phyloP scores from a whole-genome alignment of 1,140 invertebrate genomes.

The Cylas formicarius region DNA sequence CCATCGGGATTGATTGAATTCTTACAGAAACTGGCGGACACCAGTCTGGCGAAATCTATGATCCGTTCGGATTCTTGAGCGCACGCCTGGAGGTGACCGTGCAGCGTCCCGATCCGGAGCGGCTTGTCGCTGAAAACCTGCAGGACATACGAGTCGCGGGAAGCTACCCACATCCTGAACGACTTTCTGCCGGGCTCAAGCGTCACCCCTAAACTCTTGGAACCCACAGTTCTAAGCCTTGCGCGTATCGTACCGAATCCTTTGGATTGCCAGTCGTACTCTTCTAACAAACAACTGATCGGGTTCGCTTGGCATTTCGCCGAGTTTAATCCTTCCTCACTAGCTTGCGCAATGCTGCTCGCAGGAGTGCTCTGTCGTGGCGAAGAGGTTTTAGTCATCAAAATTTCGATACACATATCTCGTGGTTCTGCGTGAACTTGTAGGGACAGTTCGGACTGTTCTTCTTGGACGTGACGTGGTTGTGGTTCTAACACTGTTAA shows the following conservation, averaged over 20 bases:
- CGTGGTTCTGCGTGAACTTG: no score
- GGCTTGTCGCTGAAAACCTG: conserved; percentile 35
- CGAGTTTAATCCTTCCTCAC: no score
- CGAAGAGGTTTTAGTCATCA: no score
- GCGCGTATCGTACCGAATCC: conserved; percentile 12
- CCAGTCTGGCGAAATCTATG: conserved; percentile 3
- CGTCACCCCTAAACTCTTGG: conserved; percentile 28
- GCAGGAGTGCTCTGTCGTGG: no score
- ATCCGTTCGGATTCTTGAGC: conserved; percentile 26
- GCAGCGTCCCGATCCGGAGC: conserved; percentile 31
- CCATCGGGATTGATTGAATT: no score
- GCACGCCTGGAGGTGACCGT: conserved; percentile 35
- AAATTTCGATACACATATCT: no score
- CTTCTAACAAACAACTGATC: conserved; percentile 27
- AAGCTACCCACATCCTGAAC: conserved; percentile 32
- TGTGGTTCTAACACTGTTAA: conserved; percentile 4
- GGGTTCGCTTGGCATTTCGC: no score
- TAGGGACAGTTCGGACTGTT: no score
- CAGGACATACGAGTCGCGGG: conserved; percentile 24
- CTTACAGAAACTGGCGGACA: conserved; percentile 1
- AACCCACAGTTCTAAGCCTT: conserved; percentile 31
- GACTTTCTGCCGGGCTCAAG: conserved; percentile 33
- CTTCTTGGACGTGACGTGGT: no score
- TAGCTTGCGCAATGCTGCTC: no score
- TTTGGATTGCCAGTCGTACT: conserved; percentile 26